These are phyloP conservation scores for Tolypeutes matacus DNA, from an alignment of 2,797 vertebrate genomes.

Conservation along the genomic window DNA sequence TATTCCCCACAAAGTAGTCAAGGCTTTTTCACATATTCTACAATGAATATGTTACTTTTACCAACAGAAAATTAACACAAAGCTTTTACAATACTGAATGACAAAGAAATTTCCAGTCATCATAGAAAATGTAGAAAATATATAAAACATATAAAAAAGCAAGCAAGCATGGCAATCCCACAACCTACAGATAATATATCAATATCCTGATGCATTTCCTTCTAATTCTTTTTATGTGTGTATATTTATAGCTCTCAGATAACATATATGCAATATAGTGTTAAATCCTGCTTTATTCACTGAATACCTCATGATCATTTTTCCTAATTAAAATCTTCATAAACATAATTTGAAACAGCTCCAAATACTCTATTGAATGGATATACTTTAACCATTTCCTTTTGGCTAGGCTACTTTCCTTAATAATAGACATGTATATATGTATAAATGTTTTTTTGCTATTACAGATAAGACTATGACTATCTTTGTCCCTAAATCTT, in stretches of 20 bases:
- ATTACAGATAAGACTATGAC: conserved; percentile 3
- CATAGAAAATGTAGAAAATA: background rate
- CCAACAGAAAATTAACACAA: conserved; percentile 30
- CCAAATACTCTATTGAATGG: background rate
- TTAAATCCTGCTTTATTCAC: conserved; percentile 38
- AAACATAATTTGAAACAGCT: conserved; percentile 16
- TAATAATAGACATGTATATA: background rate
- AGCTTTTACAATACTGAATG: background rate
- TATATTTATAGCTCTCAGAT: background rate
- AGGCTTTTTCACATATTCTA: background rate
- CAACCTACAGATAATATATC: background rate
- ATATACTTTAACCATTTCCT: conserved; percentile 31
- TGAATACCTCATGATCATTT: conserved; percentile 20
- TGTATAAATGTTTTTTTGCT: background rate
- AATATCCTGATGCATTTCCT: background rate
- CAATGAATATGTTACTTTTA: background rate
- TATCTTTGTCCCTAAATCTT: conserved; percentile 35
- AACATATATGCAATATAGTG: background rate
- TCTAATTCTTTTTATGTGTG: background rate
- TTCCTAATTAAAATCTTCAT: background rate
- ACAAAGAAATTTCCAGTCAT: background rate
- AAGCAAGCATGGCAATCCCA: background rate
- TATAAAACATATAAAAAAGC: background rate
- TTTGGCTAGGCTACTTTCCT: background rate
- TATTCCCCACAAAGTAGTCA: conserved; percentile 24